Conservation (phyloP, 2,113 vertebrate genomes). For the Cavia aperea region DNA sequence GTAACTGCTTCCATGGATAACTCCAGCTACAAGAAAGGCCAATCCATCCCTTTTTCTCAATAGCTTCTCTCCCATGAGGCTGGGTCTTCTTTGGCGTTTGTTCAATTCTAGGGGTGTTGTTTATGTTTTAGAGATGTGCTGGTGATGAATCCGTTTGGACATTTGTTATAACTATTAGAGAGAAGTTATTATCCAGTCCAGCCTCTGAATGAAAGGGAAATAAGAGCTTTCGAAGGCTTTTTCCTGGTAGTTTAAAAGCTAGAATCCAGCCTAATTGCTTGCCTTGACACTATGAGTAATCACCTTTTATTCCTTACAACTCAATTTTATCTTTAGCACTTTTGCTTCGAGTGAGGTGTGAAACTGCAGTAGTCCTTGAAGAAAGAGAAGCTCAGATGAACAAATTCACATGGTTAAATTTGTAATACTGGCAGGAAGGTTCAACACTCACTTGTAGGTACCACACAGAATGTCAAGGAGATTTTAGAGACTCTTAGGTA, state of each 20-base stretch:
- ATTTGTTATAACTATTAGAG: background rate
- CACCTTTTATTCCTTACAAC: background rate
- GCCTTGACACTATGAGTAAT: background rate
- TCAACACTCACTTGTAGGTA: background rate
- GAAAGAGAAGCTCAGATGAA: background rate
- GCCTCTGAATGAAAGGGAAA: constrained; percentile 16
- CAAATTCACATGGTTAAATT: background rate
- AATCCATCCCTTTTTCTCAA: fast-evolving
- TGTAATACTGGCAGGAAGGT: background rate
- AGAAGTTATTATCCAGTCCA: background rate
- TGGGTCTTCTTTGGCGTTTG: background rate
- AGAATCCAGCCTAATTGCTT: background rate
- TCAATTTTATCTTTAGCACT: constrained; percentile 6
- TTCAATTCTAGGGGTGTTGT: background rate
- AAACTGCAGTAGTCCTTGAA: background rate
- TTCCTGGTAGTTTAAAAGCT: background rate
- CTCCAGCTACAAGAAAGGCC: background rate
- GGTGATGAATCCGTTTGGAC: background rate
- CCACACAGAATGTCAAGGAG: background rate
- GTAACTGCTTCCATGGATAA: fast-evolving
- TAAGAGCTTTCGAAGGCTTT: background rate
- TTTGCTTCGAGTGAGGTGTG: background rate
- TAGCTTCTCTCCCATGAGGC: background rate
- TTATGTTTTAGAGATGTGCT: background rate
- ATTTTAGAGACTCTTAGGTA: background rate